Conservation (phyloP, 2,797 vertebrate species). For the Manis crassicaudata region DNA sequence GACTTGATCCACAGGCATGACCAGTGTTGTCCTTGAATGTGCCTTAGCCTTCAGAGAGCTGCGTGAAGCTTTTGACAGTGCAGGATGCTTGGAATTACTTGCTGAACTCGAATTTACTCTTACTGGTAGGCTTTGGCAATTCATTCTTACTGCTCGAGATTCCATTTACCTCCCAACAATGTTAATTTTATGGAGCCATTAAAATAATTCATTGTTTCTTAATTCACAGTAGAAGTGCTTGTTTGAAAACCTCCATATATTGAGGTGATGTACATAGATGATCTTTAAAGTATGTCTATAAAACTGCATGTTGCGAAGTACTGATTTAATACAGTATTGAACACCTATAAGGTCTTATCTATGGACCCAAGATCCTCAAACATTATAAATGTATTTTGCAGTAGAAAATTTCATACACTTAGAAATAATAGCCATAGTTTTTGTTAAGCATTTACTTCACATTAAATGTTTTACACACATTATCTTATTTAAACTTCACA, state of each 20-base stretch:
- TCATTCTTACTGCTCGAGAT: not conserved
- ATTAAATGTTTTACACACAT: not conserved
- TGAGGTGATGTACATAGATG: not conserved
- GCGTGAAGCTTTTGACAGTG: rapidly evolving
- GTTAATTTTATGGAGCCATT: not conserved
- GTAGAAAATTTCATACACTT: not conserved
- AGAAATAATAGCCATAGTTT: not conserved
- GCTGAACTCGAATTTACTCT: not conserved
- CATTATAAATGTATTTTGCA: not conserved
- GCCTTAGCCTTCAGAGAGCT: not conserved
- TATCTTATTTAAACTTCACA: not conserved
- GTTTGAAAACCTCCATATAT: not conserved
- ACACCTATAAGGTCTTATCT: not conserved
- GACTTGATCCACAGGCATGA: not conserved
- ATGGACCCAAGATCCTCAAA: not conserved
- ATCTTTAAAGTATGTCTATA: not conserved
- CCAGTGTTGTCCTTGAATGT: not conserved
- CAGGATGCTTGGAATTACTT: rapidly evolving
- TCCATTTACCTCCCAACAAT: not conserved
- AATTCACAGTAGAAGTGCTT: not conserved
- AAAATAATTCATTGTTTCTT: not conserved
- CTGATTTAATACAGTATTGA: not conserved
- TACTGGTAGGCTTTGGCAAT: not conserved
- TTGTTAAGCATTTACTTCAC: not conserved
- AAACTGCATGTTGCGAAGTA: not conserved